These are phyloP conservation scores for Yponomeuta evonymella DNA, from an alignment of 2,888 invertebrate genomes.

Conservation along the genomic window DNA sequence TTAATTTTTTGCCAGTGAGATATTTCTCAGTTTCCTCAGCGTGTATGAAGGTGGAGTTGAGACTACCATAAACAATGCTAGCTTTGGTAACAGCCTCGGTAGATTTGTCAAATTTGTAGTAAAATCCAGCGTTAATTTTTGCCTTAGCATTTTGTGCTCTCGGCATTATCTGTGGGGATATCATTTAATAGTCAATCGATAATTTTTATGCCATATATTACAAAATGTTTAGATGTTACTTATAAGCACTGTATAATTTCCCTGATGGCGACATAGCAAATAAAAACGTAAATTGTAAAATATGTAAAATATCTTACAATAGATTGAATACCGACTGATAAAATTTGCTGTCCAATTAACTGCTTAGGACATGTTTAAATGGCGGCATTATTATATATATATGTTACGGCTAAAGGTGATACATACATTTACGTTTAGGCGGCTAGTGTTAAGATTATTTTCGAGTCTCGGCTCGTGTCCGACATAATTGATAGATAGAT, in stretches of 20 bases:
- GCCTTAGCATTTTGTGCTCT: slow-evolving; percentile 85
- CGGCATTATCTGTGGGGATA: slow-evolving; percentile 78
- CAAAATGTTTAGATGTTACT: neutral
- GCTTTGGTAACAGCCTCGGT: slow-evolving; percentile 57
- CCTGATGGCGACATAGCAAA: neutral
- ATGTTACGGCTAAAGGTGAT: too few relatives aligned
- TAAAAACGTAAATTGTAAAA: neutral
- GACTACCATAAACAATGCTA: slow-evolving; percentile 77
- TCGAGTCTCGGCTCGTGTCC: too few relatives aligned
- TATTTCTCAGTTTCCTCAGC: slow-evolving; percentile 71
- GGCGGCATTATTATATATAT: too few relatives aligned
- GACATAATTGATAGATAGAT: too few relatives aligned
- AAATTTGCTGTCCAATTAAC: too few relatives aligned
- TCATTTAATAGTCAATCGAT: neutral
- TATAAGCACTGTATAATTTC: neutral
- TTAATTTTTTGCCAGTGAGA: slow-evolving; percentile 55
- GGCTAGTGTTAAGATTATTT: too few relatives aligned
- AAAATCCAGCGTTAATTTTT: slow-evolving; percentile 84
- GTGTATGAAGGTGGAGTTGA: slow-evolving; percentile 58
- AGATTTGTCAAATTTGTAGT: slow-evolving; percentile 69
- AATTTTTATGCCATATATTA: slow-evolving; percentile 3
- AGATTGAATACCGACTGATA: too few relatives aligned
- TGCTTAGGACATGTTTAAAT: too few relatives aligned
- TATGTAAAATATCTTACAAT: neutral
- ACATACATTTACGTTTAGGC: too few relatives aligned